phyloP scores from a whole-genome alignment of 2,888 invertebrate species.

The Malthinus seriepunctatus region DNA sequence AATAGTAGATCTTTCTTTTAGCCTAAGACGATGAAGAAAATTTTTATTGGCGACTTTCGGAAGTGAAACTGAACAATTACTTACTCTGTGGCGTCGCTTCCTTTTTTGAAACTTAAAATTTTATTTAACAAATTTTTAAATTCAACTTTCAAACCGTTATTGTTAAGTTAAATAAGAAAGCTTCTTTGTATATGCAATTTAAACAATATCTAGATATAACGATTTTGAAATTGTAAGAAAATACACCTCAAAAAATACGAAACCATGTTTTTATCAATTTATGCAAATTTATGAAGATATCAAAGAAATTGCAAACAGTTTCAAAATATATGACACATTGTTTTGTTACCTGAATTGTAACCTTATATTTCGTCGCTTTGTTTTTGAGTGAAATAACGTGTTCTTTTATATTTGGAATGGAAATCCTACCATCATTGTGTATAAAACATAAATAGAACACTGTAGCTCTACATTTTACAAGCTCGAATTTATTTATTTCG shows the following conservation, averaged over 20 bases:
- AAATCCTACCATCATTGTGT: constrained; percentile 14
- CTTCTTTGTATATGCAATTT: background rate
- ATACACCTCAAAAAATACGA: constrained; percentile 4
- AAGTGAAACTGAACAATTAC: too few species aligned
- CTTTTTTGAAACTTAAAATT: too few species aligned
- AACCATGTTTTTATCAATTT: constrained; percentile 4
- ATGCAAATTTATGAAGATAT: constrained; percentile 7
- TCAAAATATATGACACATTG: constrained; percentile 16
- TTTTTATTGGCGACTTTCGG: too few species aligned
- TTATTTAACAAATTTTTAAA: too few species aligned
- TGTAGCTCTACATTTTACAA: constrained; percentile 4
- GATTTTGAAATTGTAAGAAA: constrained; percentile 2
- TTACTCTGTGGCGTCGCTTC: too few species aligned
- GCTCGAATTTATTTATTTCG: constrained; percentile 11
- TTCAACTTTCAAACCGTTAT: too few species aligned
- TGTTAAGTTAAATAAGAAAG: too few species aligned
- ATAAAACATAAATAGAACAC: constrained; percentile 8
- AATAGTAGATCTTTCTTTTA: too few species aligned
- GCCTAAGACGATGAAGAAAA: too few species aligned
- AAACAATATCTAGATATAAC: background rate
- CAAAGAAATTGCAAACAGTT: constrained; percentile 11
- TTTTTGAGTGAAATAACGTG: constrained; percentile 25
- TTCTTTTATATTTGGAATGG: constrained; percentile 14
- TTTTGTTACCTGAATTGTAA: constrained; percentile 22
- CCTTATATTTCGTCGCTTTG: constrained; percentile 14